phyloP scores from a whole-genome alignment of 2,888 invertebrate genomes.

The Nebria salina region DNA sequence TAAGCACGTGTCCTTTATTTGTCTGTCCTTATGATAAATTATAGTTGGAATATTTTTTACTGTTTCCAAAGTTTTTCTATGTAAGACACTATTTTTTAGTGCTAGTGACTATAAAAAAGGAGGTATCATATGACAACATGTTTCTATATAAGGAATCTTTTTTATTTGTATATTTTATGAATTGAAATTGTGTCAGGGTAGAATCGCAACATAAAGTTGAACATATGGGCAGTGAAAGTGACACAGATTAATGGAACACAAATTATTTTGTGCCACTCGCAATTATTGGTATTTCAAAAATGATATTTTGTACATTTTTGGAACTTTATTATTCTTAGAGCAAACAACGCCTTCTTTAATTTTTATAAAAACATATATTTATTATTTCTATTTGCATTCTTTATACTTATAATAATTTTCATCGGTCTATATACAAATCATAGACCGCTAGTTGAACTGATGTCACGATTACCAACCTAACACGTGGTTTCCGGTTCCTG shows the following conservation, averaged over 20 bases:
- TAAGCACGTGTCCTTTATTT: not conserved
- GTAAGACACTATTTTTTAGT: not conserved
- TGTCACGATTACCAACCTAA: slow-evolving; percentile 12
- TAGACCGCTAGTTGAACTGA: not conserved
- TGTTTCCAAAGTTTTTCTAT: not conserved
- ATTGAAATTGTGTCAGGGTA: slow-evolving; percentile 23
- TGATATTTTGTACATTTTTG: not conserved
- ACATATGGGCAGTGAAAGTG: slow-evolving; percentile 26
- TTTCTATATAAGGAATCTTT: slow-evolving; percentile 16
- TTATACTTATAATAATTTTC: not conserved
- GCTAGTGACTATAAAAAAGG: not conserved
- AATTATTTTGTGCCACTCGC: not conserved
- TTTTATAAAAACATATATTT: no score
- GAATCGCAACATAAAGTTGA: slow-evolving; percentile 9
- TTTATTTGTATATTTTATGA: slow-evolving; percentile 10
- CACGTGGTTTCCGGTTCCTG: slow-evolving; percentile 23
- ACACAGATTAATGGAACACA: not conserved
- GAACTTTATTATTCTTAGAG: not conserved
- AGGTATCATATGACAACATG: slow-evolving; percentile 3
- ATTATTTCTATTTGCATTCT: no score
- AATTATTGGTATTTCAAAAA: not conserved
- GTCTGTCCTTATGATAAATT: not conserved
- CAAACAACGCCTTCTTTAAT: no score
- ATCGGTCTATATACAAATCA: not conserved
- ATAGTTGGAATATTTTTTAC: not conserved